These are phyloP conservation scores for Nannoperca obscura DNA, from an alignment of 2,797 vertebrate species.

Conservation along the genomic window DNA sequence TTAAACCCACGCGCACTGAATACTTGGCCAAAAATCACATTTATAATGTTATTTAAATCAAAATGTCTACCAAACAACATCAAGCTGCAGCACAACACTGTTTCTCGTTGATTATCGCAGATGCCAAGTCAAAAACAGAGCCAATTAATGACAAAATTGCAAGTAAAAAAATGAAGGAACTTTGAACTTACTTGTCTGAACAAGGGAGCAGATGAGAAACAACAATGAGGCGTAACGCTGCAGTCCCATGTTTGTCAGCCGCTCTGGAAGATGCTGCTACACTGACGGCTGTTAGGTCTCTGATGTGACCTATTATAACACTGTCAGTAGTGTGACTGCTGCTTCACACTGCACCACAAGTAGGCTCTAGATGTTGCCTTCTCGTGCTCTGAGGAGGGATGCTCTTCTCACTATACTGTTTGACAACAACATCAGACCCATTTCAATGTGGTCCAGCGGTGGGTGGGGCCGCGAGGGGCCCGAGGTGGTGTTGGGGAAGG, in stretches of 20 bases:
- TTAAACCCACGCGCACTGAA: slow-evolving; percentile 24
- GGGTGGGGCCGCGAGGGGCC: slow-evolving; percentile 70
- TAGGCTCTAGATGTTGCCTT: background rate
- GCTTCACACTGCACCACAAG: background rate
- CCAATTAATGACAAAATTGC: background rate
- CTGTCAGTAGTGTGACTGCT: background rate
- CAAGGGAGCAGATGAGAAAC: slow-evolving; percentile 59
- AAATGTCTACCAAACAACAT: background rate
- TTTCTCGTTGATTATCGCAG: background rate
- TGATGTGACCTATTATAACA: background rate
- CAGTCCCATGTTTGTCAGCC: slow-evolving; percentile 62
- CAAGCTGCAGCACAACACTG: background rate
- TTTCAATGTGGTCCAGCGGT: slow-evolving; percentile 81
- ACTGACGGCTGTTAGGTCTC: background rate
- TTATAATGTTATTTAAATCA: background rate
- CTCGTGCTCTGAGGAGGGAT: slow-evolving; percentile 36
- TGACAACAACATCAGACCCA: slow-evolving; percentile 78
- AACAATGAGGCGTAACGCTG: slow-evolving; percentile 43
- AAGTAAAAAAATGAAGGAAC: background rate
- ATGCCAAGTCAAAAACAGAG: background rate
- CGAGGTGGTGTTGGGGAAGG: slow-evolving; percentile 20
- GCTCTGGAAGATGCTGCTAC: slow-evolving; percentile 14
- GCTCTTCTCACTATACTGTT: slow-evolving; percentile 65
- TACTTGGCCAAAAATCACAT: background rate
- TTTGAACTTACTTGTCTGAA: slow-evolving; percentile 77